Base-by-base conservation (phyloP, 2,888 invertebrate species). In the Onchidella celtica region DNA sequence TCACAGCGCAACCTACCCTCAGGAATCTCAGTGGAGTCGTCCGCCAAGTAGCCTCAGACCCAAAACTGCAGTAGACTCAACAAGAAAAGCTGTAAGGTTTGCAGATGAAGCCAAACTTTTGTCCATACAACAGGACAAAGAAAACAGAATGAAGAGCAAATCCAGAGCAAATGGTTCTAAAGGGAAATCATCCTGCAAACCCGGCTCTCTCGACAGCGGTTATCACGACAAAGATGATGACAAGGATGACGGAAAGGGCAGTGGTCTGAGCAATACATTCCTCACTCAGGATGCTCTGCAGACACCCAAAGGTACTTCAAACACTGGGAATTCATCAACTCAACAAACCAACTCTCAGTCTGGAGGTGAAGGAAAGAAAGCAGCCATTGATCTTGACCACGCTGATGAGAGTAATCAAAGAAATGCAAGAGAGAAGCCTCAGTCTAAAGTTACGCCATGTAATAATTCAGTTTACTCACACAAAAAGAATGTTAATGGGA, bases 51-150 rank as follows among this genome's bases (percentile, higher is more conserved):
- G 61, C 34, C 73, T 27, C 2, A 40, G 77, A 34, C 77, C 77
- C n/a, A 66, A 68, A 61, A 77, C 77, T 4, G 68, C 77, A 6
- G 77, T 32, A 11, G 77, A 77, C 29, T 9, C 36, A 6, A 14
- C 38, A 14, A 63, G 47, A 38, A 75, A 75, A 40, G 63, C 77
- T 55, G 77, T 77, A 4, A 38, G 77, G 40, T 77, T 77, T 77
- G 77, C 77, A n/a, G 77, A 77, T 55, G 66, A 66, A 57, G 14
- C 34, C 6, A 66, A 66, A n/a, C 4, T 32, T 27, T 6, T n/a
- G 11, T 27, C 47, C 40, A 14, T 14, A 9, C 9, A 32, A 4
- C 24, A 9, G n/a, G 3, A 40, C 9, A 27, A 14, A 29, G 24
- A 6, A 3, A 72, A 72, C 17, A n/a, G n/a, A n/a, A n/a, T n/a